These are phyloP conservation scores for Streptopelia turtur DNA, from an alignment of 2,797 vertebrate genomes.

Conservation along the genomic window DNA sequence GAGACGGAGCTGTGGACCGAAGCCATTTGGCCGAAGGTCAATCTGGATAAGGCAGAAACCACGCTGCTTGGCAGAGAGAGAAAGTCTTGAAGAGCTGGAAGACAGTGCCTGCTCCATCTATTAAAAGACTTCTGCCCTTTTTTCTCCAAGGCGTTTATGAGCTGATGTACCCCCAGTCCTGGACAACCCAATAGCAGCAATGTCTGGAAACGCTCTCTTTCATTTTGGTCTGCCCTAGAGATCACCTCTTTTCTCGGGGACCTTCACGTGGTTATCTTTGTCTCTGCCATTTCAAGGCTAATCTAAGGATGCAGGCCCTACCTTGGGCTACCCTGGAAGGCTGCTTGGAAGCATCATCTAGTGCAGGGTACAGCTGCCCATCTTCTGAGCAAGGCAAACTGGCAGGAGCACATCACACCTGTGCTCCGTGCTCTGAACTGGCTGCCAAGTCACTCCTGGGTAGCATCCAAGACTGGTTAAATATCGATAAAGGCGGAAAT, in stretches of 20 bases:
- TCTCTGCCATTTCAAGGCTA: slow-evolving; percentile 5
- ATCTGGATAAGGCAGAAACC: slow-evolving; percentile 41
- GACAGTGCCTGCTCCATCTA: not conserved
- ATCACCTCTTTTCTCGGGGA: not conserved
- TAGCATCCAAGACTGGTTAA: slow-evolving; percentile 58
- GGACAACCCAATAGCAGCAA: not conserved
- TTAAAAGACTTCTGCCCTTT: not conserved
- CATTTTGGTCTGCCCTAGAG: not conserved
- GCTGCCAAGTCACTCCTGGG: slow-evolving; percentile 57
- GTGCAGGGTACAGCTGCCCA: slow-evolving; percentile 48
- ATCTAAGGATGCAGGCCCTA: slow-evolving; percentile 53
- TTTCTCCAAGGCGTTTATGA: not conserved
- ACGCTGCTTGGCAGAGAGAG: slow-evolving; percentile 42
- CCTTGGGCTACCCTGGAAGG: slow-evolving; percentile 63
- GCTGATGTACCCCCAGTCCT: not conserved
- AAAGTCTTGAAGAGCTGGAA: slow-evolving; percentile 2
- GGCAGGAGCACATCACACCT: slow-evolving; percentile 60
- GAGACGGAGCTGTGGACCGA: slow-evolving; percentile 32
- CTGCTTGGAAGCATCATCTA: slow-evolving; percentile 16
- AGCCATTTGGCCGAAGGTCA: slow-evolving; percentile 65
- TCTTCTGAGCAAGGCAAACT: slow-evolving; percentile 60
- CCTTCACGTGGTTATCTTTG: not conserved
- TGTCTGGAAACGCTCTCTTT: not conserved
- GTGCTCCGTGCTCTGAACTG: slow-evolving; percentile 60
- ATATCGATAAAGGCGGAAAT: slow-evolving; percentile 69